phyloP scores from a whole-genome alignment of 1,140 invertebrate species.

The Melitaea cinxia region DNA sequence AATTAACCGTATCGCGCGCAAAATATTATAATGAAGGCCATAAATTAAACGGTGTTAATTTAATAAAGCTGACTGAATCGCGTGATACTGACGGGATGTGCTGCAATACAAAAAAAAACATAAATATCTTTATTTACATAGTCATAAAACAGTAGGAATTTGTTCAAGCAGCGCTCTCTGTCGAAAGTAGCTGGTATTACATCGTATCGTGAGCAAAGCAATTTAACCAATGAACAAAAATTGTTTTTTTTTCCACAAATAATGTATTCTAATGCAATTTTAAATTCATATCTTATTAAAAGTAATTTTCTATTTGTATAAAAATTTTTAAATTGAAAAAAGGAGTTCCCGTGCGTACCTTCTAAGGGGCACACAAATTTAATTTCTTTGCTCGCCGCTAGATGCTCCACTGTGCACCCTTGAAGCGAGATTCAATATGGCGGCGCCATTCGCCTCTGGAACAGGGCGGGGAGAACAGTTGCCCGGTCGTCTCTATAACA shows the following conservation, averaged over 20 bases:
- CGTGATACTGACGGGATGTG: conserved; percentile 13
- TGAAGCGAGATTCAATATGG: conserved; percentile 76
- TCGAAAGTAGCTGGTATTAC: conserved; percentile 3
- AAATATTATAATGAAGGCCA: conserved; percentile 16
- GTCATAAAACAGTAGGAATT: background rate
- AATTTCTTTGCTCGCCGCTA: conserved; percentile 49
- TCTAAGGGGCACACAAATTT: conserved; percentile 11
- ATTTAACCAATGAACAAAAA: background rate
- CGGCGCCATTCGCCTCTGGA: conserved; percentile 77
- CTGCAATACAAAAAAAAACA: conserved; percentile 9
- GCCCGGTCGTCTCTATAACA: conserved; percentile 73
- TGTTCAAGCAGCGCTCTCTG: conserved; percentile 28
- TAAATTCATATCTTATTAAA: background rate
- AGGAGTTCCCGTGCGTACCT: background rate
- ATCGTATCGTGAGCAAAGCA: background rate
- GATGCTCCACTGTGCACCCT: conserved; percentile 56
- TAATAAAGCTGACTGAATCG: conserved; percentile 16
- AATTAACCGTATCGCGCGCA: conserved; percentile 4
- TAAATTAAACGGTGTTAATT: conserved; percentile 19
- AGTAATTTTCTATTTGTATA: background rate
- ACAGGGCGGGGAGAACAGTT: conserved; percentile 80
- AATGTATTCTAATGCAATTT: background rate
- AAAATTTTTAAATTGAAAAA: background rate
- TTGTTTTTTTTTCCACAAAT: background rate
- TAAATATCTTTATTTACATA: conserved; percentile 26